These are phyloP conservation scores for Eupithecia centaureata DNA, from an alignment of 2,888 invertebrate genomes.

Conservation along the genomic window DNA sequence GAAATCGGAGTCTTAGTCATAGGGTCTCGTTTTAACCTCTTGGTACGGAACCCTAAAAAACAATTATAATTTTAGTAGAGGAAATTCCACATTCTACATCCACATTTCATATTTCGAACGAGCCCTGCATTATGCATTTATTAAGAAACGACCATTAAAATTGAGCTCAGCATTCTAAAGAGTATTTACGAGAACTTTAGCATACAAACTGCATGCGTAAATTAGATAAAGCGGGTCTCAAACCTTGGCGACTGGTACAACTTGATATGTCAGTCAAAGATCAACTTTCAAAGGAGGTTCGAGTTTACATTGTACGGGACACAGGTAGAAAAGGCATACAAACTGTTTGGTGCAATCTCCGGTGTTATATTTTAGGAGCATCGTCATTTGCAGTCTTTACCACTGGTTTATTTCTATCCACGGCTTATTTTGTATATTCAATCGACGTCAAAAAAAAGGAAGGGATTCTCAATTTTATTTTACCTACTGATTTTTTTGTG, in stretches of 20 bases:
- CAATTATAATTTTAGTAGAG: background rate
- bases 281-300: constrained; percentile 39
- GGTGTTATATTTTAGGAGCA: background rate
- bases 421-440: background rate
- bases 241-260: constrained; percentile 32
- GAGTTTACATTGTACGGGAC: constrained; percentile 37
- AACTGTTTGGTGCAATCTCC: background rate
- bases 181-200: constrained; percentile 17
- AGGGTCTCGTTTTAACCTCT: too few relatives aligned
- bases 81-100: background rate
- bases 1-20: too few relatives aligned
- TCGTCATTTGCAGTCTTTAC: background rate
- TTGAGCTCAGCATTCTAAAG: constrained; percentile 18
- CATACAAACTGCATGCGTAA: constrained; percentile 30
- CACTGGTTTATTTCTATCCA: background rate
- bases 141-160: constrained; percentile 24
- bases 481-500: too few relatives aligned
- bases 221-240: constrained; percentile 26
- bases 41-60: too few relatives aligned
- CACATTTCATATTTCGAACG: constrained; percentile 3
- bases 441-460: too few relatives aligned
- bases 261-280: constrained; percentile 30
- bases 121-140: constrained; percentile 11
- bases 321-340: background rate
- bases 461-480: too few relatives aligned